Evolutionary conservation across 1,140 invertebrate species (phyloP).

Genomic region (Plutomurus gul): DNA sequence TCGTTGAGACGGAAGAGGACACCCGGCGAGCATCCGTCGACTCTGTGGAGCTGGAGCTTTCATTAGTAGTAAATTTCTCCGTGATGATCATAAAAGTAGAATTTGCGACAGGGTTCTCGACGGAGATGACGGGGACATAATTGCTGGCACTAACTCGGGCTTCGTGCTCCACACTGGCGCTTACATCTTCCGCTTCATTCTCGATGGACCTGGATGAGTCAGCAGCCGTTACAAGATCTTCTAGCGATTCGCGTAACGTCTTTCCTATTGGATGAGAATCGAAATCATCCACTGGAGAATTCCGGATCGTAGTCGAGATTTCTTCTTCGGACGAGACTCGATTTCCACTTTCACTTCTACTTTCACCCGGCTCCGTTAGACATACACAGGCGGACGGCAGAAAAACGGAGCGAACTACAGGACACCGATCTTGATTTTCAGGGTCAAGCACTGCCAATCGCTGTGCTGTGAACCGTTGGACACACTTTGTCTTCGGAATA

Average conservation of each 20-base stretch:
- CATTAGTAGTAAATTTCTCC: constrained; percentile 44
- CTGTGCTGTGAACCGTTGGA: constrained; percentile 52
- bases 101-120: background rate
- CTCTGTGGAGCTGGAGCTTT: constrained; percentile 24
- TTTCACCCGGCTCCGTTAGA: constrained; percentile 26
- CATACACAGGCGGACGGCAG: constrained; percentile 52
- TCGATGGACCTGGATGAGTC: background rate
- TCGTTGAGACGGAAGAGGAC: background rate
- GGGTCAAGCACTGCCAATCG: constrained; percentile 50
- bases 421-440: constrained; percentile 48
- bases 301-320: background rate
- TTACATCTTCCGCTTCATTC: background rate
- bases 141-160: constrained; percentile 6
- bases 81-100: constrained; percentile 43
- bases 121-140: constrained; percentile 15
- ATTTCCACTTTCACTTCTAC: background rate
- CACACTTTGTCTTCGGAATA: constrained; percentile 45
- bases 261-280: background rate
- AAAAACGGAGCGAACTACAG: constrained; percentile 49
- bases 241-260: background rate
- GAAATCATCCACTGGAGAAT: constrained; percentile 1
- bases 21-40: background rate
- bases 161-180: background rate
- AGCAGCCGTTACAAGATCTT: background rate
- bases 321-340: background rate